A percentile compares a stretch with the other conserved stretches of the same genome.
phyloP scores from a whole-genome alignment of 1,140 invertebrate species.

The Anadara kagoshimensis region DNA sequence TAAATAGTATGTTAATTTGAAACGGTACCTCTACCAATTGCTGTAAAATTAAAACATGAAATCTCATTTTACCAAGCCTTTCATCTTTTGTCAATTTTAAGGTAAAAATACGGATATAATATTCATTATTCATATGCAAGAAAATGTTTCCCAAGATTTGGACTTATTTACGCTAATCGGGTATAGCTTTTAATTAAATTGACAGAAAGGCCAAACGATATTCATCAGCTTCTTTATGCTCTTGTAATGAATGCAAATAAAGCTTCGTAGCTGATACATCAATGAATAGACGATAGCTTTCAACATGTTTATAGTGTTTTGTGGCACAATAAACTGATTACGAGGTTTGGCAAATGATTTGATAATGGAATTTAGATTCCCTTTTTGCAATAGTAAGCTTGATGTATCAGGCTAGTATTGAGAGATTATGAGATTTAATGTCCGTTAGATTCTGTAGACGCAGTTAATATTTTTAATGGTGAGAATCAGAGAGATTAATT shows the following conservation, averaged over 20 bases:
- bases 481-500: slow-evolving; percentile 26
- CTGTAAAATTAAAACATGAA: no score
- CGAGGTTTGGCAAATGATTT: slow-evolving; percentile 14
- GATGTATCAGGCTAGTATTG: slow-evolving; percentile 6
- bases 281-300: neutral
- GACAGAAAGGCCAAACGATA: slow-evolving; percentile 1
- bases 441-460: slow-evolving; percentile 21
- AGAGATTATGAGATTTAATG: slow-evolving; percentile 26
- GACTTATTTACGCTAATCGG: no score
- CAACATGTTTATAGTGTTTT: slow-evolving; percentile 6
- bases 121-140: no score
- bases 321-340: slow-evolving; percentile 4
- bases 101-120: no score
- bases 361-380: slow-evolving; percentile 19
- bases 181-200: slow-evolving; percentile 6
- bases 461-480: slow-evolving; percentile 31
- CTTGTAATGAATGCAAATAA: slow-evolving; percentile 8
- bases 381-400: slow-evolving; percentile 14
- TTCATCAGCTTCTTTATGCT: slow-evolving; percentile 11
- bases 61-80: no score
- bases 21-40: no score
- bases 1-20: no score
- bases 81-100: no score
- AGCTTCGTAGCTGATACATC: neutral
- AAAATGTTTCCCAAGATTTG: no score